phyloP scores from a whole-genome alignment of 2,113 vertebrate species.

The Sylvietta virens region DNA sequence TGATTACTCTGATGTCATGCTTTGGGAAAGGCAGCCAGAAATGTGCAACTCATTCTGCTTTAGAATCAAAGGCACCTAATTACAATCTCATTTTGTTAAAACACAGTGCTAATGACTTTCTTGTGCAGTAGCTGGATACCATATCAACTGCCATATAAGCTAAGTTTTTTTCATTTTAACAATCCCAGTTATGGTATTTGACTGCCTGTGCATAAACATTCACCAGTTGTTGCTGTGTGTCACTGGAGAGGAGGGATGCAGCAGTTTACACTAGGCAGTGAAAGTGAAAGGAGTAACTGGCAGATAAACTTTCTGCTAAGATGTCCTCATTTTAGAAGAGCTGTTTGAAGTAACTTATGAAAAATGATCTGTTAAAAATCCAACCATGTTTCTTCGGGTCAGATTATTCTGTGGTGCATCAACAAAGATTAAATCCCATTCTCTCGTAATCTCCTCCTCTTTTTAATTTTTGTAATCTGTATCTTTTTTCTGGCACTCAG shows the following conservation, averaged over 20 bases:
- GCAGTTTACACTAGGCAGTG: background rate
- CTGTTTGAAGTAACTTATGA: background rate
- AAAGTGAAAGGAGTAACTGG: background rate
- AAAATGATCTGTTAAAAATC: background rate
- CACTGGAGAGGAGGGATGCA: background rate
- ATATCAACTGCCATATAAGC: background rate
- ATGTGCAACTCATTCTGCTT: constrained; percentile 45
- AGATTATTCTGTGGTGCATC: background rate
- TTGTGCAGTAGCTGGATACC: constrained; percentile 37
- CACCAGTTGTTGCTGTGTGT: background rate
- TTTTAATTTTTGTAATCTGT: background rate
- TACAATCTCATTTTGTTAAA: constrained; percentile 50
- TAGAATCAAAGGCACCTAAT: constrained; percentile 38
- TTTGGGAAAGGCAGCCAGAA: constrained; percentile 36
- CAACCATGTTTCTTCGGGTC: background rate
- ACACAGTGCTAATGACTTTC: constrained; percentile 20
- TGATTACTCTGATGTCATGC: constrained; percentile 30
- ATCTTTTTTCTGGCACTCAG: background rate
- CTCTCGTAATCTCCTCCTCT: background rate
- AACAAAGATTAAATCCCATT: background rate
- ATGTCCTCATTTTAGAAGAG: background rate
- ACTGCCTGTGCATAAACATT: background rate
- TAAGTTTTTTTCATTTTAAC: background rate
- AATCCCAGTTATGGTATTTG: background rate
- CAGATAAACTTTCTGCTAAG: background rate